Evolutionary conservation across 1,140 invertebrate genomes (phyloP).

Genomic region (Rhagoletis pomonella): DNA sequence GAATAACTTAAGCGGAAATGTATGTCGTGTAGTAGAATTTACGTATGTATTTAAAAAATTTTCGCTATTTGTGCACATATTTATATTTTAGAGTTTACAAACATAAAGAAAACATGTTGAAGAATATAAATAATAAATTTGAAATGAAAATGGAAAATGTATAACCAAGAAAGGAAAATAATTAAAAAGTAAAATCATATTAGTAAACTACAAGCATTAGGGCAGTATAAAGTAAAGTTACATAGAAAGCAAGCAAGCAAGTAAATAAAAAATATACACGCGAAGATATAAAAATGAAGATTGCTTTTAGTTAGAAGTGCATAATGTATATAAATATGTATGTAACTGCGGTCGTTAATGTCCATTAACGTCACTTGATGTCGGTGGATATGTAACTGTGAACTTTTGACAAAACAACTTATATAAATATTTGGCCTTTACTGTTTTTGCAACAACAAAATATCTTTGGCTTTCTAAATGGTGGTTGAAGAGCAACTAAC

Average conservation of each 20-base stretch:
- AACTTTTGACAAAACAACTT: too few relatives aligned
- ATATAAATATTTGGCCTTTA: too few relatives aligned
- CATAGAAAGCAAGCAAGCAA: neutral
- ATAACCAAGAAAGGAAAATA: neutral
- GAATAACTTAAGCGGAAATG: neutral
- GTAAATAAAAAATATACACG: neutral
- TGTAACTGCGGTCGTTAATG: neutral
- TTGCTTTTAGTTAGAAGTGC: constrained; percentile 16
- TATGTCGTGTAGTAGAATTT: constrained; percentile 34
- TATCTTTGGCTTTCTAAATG: too few relatives aligned
- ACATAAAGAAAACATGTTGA: neutral
- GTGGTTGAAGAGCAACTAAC: too few relatives aligned
- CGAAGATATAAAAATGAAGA: constrained; percentile 1
- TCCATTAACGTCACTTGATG: constrained; percentile 8
- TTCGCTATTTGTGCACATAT: constrained; percentile 44
- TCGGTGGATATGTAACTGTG: too few relatives aligned
- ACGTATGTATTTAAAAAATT: constrained; percentile 1
- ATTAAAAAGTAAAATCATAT: neutral
- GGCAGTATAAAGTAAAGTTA: neutral
- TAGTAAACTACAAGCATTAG: neutral
- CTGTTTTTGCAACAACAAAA: too few relatives aligned
- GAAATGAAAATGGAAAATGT: neutral
- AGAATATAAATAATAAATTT: neutral
- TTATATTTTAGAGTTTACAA: constrained; percentile 32
- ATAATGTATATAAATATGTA: too few relatives aligned